Base-by-base conservation (phyloP, 1,140 invertebrate genomes). In the Fopius arisanus region DNA sequence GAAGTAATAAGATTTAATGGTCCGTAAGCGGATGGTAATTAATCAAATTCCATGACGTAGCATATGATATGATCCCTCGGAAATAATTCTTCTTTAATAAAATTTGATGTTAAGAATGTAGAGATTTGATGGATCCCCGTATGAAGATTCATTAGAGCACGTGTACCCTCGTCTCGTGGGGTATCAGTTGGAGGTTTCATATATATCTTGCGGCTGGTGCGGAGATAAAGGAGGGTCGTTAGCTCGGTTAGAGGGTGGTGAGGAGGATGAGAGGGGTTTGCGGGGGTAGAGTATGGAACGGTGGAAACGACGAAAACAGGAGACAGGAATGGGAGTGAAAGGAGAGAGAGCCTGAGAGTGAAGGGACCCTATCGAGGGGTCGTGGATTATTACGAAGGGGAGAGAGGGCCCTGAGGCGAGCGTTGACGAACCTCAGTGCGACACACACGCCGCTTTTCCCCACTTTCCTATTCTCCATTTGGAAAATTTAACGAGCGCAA, bases 211-310 rank as follows among this genome's bases (percentile, higher is more conserved):
- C 74, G 74, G 76, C 70, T 77, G 70, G 74, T 67, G 54, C 54
- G 68, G 74, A 77, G 76, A 77, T 77, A 77, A 77, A 77, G 70
- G 65, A 67, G 67, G 75, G 74, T 77, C 76, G 76, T 77, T 77
- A 77, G 75, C 74, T 75, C 74, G 73, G 74, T 75, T 77, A 77
- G 75, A 73, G 76, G 67, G 70, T 70, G 48, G 71, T 70, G 63
- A 65, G 67, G 26, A 37, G 70, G 33, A 59, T n/a, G 33, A 0
- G 21, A 66, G 3, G 16, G 7, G 7, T 4, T 31, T 4, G 26
- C 16, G 12, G n/a, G 33, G 63, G 6, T 7, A 70, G n/a, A 69
- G 48, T 43, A 67, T 16, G 43, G 43, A 40, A 67, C 33, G 43
- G 19, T 67, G 63, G 48, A 40, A 51, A 43, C 62, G 43, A 66